Evolutionary conservation across 2,888 invertebrate genomes (phyloP).

Genomic region (Rhamphomyia laevipes): DNA sequence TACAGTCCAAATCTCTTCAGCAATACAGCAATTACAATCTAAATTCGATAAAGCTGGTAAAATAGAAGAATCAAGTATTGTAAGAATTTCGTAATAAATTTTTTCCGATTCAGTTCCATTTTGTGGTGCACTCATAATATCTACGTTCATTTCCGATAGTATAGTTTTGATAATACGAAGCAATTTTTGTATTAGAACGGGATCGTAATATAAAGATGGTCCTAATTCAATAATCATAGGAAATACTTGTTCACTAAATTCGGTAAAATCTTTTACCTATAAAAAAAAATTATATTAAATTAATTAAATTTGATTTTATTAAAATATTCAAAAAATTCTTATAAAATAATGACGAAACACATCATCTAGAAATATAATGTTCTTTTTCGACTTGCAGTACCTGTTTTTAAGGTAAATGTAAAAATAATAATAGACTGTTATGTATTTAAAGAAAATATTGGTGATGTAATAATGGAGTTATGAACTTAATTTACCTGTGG

Average conservation of each 20-base stretch:
- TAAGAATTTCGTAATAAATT: slow-evolving; percentile 72
- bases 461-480: no score
- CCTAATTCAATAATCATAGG: slow-evolving; percentile 81
- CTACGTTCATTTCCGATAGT: slow-evolving; percentile 33
- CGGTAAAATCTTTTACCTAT: slow-evolving; percentile 53
- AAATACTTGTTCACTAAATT: slow-evolving; percentile 62
- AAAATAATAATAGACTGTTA: no score
- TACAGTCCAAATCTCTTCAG: slow-evolving; percentile 91
- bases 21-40: slow-evolving; percentile 90
- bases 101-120: slow-evolving; percentile 38
- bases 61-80: slow-evolving; percentile 76
- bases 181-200: slow-evolving; percentile 82
- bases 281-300: no score
- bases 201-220: slow-evolving; percentile 76
- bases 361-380: no score
- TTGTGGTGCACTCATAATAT: slow-evolving; percentile 30
- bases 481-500: neutral
- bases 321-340: no score
- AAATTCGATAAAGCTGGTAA: slow-evolving; percentile 84
- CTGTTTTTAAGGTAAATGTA: no score
- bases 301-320: no score
- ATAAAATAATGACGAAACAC: no score
- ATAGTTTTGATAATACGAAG: slow-evolving; percentile 42
- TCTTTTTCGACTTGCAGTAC: no score
- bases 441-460: no score